Percentiles rank a stretch among this genome's conserved stretches.
Evolutionary conservation across 2,797 vertebrate genomes (phyloP).

Genomic region (Semaprochilodus insignis): DNA sequence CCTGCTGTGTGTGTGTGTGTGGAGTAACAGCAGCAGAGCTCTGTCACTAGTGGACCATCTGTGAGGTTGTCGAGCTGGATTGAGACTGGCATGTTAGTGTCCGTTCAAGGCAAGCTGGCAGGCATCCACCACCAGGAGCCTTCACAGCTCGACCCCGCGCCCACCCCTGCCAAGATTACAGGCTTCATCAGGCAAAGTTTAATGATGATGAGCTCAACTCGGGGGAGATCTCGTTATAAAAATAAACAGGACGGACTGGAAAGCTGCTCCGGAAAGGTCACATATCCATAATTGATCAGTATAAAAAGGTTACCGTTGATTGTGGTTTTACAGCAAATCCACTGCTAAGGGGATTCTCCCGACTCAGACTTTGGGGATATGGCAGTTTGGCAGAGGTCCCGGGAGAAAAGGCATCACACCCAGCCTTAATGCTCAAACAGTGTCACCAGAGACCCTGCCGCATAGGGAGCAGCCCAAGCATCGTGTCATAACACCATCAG

Average conservation of each 20-base stretch:
- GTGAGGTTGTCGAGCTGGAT: slow-evolving; percentile 16
- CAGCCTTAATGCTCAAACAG: slow-evolving; percentile 3
- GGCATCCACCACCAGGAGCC: slow-evolving; percentile 1
- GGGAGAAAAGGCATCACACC: background rate
- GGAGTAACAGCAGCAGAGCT: slow-evolving; percentile 39
- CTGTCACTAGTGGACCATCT: slow-evolving; percentile 51
- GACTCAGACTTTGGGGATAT: slow-evolving; percentile 20
- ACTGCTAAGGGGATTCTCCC: slow-evolving; percentile 22
- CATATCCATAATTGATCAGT: slow-evolving; percentile 62
- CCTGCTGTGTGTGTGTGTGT: background rate
- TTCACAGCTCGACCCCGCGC: background rate
- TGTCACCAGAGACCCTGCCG: background rate
- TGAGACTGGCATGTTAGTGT: slow-evolving; percentile 17
- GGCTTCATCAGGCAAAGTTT: slow-evolving; percentile 62
- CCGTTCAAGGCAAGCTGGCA: slow-evolving; percentile 21
- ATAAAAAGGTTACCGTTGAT: slow-evolving; percentile 61
- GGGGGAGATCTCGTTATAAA: slow-evolving; percentile 62
- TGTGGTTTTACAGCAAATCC: slow-evolving; percentile 42
- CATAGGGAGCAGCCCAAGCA: slow-evolving; percentile 1
- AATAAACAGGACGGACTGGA: slow-evolving; percentile 63
- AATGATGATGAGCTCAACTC: slow-evolving; percentile 66
- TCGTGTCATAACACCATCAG: slow-evolving; percentile 17
- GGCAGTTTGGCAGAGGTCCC: slow-evolving; percentile 29
- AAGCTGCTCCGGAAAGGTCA: slow-evolving; percentile 60
- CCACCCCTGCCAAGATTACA: slow-evolving; percentile 41